Evolutionary conservation across 2,888 invertebrate genomes (phyloP).

Genomic region (Barypeithes pellucidus): DNA sequence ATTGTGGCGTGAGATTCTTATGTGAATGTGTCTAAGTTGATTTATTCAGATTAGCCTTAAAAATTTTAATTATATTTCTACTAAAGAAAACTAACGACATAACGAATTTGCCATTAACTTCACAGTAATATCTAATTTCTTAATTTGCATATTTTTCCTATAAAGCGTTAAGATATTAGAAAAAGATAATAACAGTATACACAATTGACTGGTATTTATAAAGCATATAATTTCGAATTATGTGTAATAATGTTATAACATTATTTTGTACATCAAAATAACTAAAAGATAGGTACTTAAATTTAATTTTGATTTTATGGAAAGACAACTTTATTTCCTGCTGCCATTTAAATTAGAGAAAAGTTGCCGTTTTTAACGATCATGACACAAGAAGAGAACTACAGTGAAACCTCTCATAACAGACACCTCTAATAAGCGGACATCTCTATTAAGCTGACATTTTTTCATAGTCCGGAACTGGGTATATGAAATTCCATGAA

Average conservation of each 20-base stretch:
- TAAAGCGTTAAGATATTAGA: neutral
- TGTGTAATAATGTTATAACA: constrained; percentile 4
- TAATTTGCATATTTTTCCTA: constrained; percentile 3
- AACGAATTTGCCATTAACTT: neutral
- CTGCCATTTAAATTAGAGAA: too few species aligned
- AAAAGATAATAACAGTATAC: neutral
- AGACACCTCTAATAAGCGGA: too few species aligned
- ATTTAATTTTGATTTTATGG: neutral
- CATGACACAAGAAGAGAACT: too few species aligned
- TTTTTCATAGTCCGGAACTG: too few species aligned
- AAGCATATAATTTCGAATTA: neutral
- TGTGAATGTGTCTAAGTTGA: too few species aligned
- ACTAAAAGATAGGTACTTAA: neutral
- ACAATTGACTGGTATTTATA: constrained; percentile 1
- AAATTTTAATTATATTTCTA: too few species aligned
- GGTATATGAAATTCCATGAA: too few species aligned
- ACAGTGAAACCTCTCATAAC: too few species aligned
- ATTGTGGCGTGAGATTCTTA: too few species aligned
- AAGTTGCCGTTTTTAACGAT: too few species aligned
- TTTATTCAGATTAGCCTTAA: too few species aligned
- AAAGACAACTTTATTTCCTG: neutral
- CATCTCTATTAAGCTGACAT: too few species aligned
- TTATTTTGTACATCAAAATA: neutral
- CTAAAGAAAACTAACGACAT: neutral
- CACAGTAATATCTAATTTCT: neutral